These are phyloP conservation scores for Hylomyscus alleni DNA, from an alignment of 2,797 vertebrate species.

Conservation along the genomic window DNA sequence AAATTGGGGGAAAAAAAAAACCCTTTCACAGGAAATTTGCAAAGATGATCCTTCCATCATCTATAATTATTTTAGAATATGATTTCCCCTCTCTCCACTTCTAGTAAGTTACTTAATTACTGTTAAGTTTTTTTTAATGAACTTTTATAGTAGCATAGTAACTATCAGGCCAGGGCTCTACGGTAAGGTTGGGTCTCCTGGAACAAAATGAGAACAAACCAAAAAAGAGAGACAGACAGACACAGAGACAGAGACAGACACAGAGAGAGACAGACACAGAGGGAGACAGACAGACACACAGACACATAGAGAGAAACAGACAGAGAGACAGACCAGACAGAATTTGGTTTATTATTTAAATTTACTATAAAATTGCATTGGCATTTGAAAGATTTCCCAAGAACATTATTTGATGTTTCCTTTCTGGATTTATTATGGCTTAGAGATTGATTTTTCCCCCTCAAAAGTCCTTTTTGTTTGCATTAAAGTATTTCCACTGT, in stretches of 20 bases:
- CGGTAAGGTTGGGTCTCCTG: not conserved
- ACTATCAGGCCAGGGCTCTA: not conserved
- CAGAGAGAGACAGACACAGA: not conserved
- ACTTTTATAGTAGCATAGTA: not conserved
- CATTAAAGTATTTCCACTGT: constrained; percentile 40
- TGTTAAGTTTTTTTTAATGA: not conserved
- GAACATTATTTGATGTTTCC: constrained; percentile 50
- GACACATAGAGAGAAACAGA: not conserved
- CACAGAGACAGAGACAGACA: too few relatives aligned
- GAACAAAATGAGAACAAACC: not conserved
- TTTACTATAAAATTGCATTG: constrained; percentile 33
- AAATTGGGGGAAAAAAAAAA: not conserved
- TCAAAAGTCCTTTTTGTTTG: not conserved
- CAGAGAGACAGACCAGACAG: not conserved
- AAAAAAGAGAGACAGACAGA: not conserved
- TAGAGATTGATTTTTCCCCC: constrained; percentile 3
- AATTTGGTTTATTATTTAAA: constrained; percentile 1
- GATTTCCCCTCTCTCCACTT: constrained; percentile 34
- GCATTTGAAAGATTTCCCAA: constrained; percentile 55
- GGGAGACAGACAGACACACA: too few relatives aligned
- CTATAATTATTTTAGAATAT: constrained; percentile 12
- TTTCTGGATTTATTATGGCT: constrained; percentile 56
- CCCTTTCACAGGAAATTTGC: not conserved
- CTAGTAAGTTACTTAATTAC: constrained; percentile 15
- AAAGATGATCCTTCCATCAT: not conserved